A percentile compares a stretch with the other conserved stretches of the same genome.
These are phyloP conservation scores for Brachylomia viminalis DNA, from an alignment of 2,888 invertebrate species.

Conservation along the genomic window DNA sequence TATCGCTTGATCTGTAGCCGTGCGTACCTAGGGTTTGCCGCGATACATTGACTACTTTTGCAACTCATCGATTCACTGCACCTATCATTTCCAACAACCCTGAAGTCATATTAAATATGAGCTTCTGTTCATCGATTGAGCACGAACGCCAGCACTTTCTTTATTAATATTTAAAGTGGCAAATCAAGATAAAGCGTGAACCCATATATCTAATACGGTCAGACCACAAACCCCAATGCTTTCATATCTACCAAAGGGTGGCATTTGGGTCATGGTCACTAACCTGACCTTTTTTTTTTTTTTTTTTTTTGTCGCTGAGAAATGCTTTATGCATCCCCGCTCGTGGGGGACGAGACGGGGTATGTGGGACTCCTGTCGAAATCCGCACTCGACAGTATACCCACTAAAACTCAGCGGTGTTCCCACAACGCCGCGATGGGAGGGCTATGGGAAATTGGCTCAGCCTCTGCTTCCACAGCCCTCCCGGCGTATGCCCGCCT, in stretches of 20 bases:
- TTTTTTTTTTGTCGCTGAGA: no score
- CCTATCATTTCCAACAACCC: background rate
- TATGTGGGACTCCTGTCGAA: no score
- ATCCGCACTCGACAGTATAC: no score
- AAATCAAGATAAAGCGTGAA: conserved; percentile 40
- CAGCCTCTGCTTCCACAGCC: no score
- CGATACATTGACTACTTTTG: conserved; percentile 1
- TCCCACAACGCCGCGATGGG: no score
- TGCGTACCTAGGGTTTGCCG: background rate
- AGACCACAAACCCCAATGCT: conserved; percentile 50
- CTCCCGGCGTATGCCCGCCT: no score
- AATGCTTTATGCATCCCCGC: no score
- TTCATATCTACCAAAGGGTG: conserved; percentile 43
- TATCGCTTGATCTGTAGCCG: no score
- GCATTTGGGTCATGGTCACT: conserved; percentile 63
- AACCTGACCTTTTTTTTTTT: conserved; percentile 61
- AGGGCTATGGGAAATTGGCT: no score
- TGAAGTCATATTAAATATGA: no score
- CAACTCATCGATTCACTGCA: conserved; percentile 9
- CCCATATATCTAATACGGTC: conserved; percentile 25
- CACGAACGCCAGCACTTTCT: conserved; percentile 27
- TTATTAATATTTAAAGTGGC: conserved; percentile 37
- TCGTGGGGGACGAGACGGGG: no score
- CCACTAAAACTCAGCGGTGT: no score
- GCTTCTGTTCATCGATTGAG: conserved; percentile 29